Conservation (phyloP, 2,113 vertebrate species). For the Sinosuthora webbiana region DNA sequence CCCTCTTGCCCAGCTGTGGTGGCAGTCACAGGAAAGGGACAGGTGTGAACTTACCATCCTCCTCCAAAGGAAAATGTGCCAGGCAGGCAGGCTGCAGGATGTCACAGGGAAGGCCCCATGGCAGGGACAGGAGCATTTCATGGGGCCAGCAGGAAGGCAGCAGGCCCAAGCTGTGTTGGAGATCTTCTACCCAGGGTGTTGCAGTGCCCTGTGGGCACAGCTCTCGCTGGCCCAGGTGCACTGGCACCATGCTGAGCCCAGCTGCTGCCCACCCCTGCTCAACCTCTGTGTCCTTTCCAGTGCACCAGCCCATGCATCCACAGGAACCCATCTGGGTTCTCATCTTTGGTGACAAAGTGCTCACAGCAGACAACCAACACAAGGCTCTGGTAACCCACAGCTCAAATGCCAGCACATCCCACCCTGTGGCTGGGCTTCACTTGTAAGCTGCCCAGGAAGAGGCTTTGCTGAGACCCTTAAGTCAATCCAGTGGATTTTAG, state of each 20-base stretch:
- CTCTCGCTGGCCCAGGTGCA: accelerated
- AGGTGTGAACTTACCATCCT: neutral
- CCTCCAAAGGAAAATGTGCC: neutral
- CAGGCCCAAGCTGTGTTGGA: neutral
- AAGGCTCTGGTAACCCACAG: accelerated
- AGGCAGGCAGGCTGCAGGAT: neutral
- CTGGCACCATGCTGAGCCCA: neutral
- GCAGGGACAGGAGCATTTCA: neutral
- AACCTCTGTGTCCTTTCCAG: neutral
- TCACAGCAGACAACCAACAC: neutral
- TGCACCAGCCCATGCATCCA: accelerated
- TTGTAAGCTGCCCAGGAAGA: accelerated
- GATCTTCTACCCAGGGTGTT: neutral
- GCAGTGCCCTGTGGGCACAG: neutral
- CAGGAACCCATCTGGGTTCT: accelerated
- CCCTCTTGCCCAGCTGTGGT: neutral
- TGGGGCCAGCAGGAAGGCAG: neutral
- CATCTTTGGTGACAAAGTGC: accelerated
- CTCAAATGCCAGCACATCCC: accelerated
- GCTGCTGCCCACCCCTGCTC: neutral
- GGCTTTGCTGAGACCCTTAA: neutral
- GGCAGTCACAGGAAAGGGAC: neutral
- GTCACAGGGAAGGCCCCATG: accelerated
- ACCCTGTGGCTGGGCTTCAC: neutral
- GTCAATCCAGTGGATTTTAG: neutral